These are phyloP conservation scores for Drosophila quadrilineata DNA, from an alignment of 1,140 invertebrate genomes.

Conservation along the genomic window DNA sequence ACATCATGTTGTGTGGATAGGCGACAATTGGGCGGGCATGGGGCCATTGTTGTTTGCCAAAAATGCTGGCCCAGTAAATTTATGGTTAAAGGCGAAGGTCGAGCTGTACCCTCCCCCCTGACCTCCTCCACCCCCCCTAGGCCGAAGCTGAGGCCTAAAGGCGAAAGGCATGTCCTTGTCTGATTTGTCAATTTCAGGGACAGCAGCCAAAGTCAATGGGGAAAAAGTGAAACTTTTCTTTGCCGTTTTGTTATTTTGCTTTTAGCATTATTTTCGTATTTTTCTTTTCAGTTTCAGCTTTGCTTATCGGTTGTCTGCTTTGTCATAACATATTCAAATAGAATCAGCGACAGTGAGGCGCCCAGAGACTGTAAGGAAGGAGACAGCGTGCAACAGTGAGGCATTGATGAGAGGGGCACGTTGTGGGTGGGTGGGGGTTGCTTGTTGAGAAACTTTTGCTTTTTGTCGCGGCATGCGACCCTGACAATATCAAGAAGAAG, in stretches of 20 bases:
- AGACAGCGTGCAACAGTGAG: background rate
- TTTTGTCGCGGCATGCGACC: constrained; percentile 60
- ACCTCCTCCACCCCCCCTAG: background rate
- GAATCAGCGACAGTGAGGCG: constrained; percentile 31
- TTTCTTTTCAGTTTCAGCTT: constrained; percentile 20
- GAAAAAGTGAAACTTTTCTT: constrained; percentile 57
- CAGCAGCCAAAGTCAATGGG: constrained; percentile 37
- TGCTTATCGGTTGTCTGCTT: constrained; percentile 57
- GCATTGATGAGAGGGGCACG: background rate
- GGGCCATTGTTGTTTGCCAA: constrained; percentile 11
- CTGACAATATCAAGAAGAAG: too few relatives aligned
- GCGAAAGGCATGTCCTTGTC: background rate
- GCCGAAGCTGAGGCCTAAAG: constrained; percentile 7
- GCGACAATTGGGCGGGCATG: constrained; percentile 15
- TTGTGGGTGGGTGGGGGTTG: background rate
- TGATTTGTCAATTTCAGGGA: constrained; percentile 46
- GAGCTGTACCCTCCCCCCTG: background rate
- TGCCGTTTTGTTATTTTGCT: constrained; percentile 1
- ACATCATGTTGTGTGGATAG: constrained; percentile 22
- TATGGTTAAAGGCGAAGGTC: constrained; percentile 68
- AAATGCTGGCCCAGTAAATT: constrained; percentile 43
- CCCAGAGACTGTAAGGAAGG: background rate
- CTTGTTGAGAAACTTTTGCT: constrained; percentile 55
- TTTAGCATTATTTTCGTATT: background rate
- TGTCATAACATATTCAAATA: constrained; percentile 63